Evolutionary conservation across 2,113 vertebrate genomes (phyloP).

Genomic region (Tachysurus vachellii): DNA sequence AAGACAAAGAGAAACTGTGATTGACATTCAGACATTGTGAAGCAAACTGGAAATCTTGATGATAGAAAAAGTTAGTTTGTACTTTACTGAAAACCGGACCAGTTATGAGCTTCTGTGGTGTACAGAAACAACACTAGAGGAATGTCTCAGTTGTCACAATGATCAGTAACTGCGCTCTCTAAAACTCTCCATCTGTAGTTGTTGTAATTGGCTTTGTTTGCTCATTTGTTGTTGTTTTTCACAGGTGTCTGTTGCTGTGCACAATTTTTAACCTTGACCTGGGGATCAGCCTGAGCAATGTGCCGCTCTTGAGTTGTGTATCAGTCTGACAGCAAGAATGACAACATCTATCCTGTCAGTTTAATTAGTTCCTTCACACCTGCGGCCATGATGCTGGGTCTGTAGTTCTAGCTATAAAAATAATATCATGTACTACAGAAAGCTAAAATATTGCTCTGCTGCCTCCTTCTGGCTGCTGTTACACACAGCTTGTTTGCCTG

Average conservation of each 20-base stretch:
- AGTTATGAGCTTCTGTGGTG: not conserved
- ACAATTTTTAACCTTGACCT: slow-evolving; percentile 36
- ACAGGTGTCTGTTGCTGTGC: not conserved
- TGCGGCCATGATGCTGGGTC: slow-evolving; percentile 51
- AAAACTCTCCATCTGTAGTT: not conserved
- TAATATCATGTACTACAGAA: not conserved
- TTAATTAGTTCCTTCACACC: slow-evolving; percentile 45
- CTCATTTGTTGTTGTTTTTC: not conserved
- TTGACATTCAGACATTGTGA: not conserved
- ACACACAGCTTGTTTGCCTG: not conserved
- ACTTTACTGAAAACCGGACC: not conserved
- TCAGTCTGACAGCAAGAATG: slow-evolving; percentile 55
- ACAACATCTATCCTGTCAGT: slow-evolving; percentile 51
- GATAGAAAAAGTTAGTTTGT: not conserved
- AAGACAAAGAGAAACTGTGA: not conserved
- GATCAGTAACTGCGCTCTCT: not conserved
- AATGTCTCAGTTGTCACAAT: not conserved
- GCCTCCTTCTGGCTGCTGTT: slow-evolving; percentile 60
- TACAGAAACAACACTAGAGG: not conserved
- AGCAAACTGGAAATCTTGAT: not conserved
- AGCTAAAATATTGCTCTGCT: slow-evolving; percentile 50
- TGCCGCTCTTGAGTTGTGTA: slow-evolving; percentile 31
- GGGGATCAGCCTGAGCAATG: slow-evolving; percentile 24
- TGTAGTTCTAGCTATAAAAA: not conserved
- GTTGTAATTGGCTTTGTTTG: not conserved